Base-by-base conservation (phyloP, 2,888 invertebrate species). In the Eustalomyia histrio region DNA sequence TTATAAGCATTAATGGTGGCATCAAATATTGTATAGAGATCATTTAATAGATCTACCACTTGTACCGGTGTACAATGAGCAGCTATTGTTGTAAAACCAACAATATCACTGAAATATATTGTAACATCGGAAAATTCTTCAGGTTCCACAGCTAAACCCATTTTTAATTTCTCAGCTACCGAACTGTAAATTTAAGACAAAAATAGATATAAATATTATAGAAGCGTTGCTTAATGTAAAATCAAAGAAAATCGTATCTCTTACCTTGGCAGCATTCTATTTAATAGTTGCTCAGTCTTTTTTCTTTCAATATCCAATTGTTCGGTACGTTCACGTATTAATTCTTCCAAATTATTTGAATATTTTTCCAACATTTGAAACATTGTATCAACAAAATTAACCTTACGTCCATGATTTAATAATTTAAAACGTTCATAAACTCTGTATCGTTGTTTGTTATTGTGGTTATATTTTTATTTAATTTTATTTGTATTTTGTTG, bases 291-390 rank as follows among this genome's bases (percentile, higher is more conserved):
- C 88, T 97, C 98, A 63, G 97, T 98, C 92, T 97, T 98, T 92
- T 96, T 97, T 92, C 97, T 97, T 91, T 98, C 98, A 92, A 97
- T 95, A 87, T 97, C 97, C 84, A 98, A 92, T 89, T 97, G 97
- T 86, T 97, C 97, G 7, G 98, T 98, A 69, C 97, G 92, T 87
- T 98, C 97, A 79, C 96, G 94, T 85, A 99, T 97, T 72, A 98
- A 91, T 87, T 97, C 97, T 90, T 98, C 98, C 87, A 98, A 91
- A 91, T 98, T 98, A 90, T 97, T 97, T 82, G 97, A 97, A 91
- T 98, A 98, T 90, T 97, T 97, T 89, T 98, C 98, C 87, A 98
- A 92, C 95, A 98, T 97, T 91, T 97, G 96, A 89, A 98, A 97
- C 97, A 98, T 98, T 65, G 97, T 97, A 90, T 98, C 98, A 69